Conservation (phyloP, 2,113 vertebrate species). For the Mus pahari region DNA sequence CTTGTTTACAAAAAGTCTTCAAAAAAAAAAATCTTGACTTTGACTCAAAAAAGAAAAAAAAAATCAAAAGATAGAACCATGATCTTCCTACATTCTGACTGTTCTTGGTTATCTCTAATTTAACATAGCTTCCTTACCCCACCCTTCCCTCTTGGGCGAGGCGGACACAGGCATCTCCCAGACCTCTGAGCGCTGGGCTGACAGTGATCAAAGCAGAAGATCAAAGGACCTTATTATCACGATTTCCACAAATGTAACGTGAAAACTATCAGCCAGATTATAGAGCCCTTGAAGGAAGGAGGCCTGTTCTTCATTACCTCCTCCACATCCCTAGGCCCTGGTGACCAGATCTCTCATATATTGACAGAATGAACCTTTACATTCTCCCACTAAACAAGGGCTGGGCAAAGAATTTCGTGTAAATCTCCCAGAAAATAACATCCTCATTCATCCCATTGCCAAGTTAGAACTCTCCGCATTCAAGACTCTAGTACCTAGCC, state of each 20-base stretch:
- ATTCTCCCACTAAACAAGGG: not conserved
- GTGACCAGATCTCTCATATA: not conserved
- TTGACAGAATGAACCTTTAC: not conserved
- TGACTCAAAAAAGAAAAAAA: constrained; percentile 16
- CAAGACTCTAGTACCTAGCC: not conserved
- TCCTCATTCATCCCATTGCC: not conserved
- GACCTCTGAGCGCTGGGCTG: not conserved
- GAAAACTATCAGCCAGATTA: not conserved
- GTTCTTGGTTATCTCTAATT: not conserved
- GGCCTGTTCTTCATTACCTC: not conserved
- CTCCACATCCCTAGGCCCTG: not conserved
- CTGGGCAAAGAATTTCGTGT: not conserved
- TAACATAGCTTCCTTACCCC: not conserved
- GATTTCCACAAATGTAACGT: constrained; percentile 42
- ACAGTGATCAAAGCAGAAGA: constrained; percentile 27
- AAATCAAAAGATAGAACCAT: not conserved
- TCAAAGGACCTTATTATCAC: constrained; percentile 63
- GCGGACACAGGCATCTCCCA: not conserved
- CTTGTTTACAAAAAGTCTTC: not conserved
- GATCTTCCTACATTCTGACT: not conserved
- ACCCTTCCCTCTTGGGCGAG: not conserved
- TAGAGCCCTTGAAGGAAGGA: constrained; percentile 25
- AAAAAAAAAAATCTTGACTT: constrained; percentile 1
- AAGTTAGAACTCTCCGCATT: not conserved
- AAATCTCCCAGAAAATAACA: not conserved